Evolutionary conservation across 2,113 vertebrate species (phyloP).

Genomic region (Atractosteus spatula): DNA sequence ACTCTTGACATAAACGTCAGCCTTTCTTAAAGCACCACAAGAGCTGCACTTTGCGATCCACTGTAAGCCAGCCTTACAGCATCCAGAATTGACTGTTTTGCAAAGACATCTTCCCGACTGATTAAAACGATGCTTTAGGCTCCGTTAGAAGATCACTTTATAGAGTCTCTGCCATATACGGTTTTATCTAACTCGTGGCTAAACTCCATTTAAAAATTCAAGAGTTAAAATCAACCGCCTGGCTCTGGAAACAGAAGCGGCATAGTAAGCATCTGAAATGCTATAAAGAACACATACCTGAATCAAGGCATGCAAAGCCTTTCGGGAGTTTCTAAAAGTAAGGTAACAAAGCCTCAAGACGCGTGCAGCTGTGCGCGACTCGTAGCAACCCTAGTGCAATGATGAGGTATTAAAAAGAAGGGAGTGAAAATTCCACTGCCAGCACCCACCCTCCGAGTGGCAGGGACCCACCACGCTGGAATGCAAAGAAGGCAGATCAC

Average conservation of each 20-base stretch:
- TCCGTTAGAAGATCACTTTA: constrained; percentile 1
- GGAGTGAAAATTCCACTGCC: no score
- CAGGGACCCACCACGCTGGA: constrained; percentile 5
- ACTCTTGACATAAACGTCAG: no score
- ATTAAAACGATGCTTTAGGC: no score
- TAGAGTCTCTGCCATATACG: no score
- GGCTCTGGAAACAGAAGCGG: not conserved
- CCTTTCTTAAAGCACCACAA: no score
- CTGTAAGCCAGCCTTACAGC: no score
- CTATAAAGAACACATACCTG: constrained; percentile 20
- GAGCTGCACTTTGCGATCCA: no score
- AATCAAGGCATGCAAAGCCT: constrained; percentile 15
- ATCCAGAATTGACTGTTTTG: no score
- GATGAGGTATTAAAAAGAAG: no score
- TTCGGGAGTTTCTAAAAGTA: not conserved
- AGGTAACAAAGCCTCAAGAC: constrained; percentile 8
- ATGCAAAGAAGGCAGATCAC: constrained; percentile 1
- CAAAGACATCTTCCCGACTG: no score
- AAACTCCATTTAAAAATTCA: constrained; percentile 3
- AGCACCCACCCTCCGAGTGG: not conserved
- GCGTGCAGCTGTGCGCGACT: constrained; percentile 16
- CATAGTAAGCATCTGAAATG: not conserved
- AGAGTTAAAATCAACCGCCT: constrained; percentile 35
- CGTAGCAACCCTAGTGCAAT: not conserved
- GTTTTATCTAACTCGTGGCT: no score